Evolutionary conservation across 2,888 invertebrate genomes (phyloP).

Genomic region (Scaeva pyrastri): DNA sequence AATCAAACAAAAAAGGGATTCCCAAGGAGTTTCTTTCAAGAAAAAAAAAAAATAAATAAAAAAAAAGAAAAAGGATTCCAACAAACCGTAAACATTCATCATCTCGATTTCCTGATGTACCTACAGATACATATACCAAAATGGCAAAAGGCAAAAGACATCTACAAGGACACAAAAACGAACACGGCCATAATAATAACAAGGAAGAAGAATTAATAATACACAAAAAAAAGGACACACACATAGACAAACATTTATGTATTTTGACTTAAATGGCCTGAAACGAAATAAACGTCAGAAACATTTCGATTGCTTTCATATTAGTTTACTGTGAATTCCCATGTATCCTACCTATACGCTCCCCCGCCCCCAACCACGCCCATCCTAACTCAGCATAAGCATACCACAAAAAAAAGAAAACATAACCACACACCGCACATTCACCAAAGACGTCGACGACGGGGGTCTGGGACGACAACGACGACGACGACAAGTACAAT

Average conservation of each 20-base stretch:
- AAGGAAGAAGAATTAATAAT: constrained; percentile 30
- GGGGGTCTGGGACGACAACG: constrained; percentile 46
- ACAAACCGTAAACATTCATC: constrained; percentile 73
- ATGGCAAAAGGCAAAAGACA: constrained; percentile 22
- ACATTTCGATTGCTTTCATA: constrained; percentile 76
- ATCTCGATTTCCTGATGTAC: constrained; percentile 37
- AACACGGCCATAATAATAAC: constrained; percentile 28
- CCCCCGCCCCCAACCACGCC: not conserved
- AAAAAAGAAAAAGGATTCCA: constrained; percentile 66
- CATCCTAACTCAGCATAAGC: not conserved
- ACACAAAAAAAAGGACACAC: constrained; percentile 41
- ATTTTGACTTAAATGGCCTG: constrained; percentile 76
- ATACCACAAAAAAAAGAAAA: constrained; percentile 8
- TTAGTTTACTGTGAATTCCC: constrained; percentile 58
- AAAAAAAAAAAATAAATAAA: constrained; percentile 13
- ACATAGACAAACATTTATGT: not conserved
- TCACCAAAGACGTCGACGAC: constrained; percentile 17
- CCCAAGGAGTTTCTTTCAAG: constrained; percentile 52
- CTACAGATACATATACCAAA: not conserved
- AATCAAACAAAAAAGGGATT: constrained; percentile 41
- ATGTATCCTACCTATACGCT: not conserved
- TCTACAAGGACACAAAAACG: constrained; percentile 62
- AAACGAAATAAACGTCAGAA: constrained; percentile 77
- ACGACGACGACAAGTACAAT: constrained; percentile 62
- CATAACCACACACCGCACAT: constrained; percentile 9